Evolutionary conservation across 2,113 vertebrate species (phyloP), one percentile per base, ranked within the genome.

Genomic region (Lepisosteus oculatus): DNA sequence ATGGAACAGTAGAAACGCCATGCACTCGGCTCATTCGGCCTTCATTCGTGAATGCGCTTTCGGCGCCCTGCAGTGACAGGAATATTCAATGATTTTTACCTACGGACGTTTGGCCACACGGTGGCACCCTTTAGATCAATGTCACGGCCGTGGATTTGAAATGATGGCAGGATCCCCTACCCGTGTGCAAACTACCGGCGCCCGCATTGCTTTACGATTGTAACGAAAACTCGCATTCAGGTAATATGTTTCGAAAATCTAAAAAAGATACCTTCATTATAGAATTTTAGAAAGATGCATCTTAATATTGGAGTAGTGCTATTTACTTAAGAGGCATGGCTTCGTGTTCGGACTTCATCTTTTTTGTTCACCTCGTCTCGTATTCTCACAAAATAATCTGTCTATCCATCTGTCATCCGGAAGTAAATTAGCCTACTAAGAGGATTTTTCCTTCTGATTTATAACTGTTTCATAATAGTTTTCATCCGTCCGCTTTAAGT

Each of bases 101-200:
- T 43, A n/a, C 29, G 54, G 68, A 41, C 9, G 45, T 75, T 77
- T 85, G 61, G 65, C 96, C 97, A 95, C 96, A 89, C 91, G 96
- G 90, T 92, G 97, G 96, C 97, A 95, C 92, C 87, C 86, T 91
- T 93, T 88, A 90, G 96, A 98, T 97, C 96, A 99, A 98, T 98
- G 96, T 99, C 97, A 99, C 94, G 95, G 93, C 94, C 95, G 95
- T 88, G 86, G 79, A 86, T 86, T 76, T 73, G 75, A 83, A 84
- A 85, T 81, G 67, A 72, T 78, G 81, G 78, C 81, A 75, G 81
- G 79, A 74, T 77, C 71, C 71, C 75, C 72, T 71, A 70, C 73
- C 74, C 54, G 80, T 67, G 69, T 68, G 70, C 41, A 76, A 83
- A 76, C 62, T 43, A 55, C 47, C 65, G 12, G 76, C 56, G 65